Conservation (phyloP, 37 sponge, comb jelly and placozoan species). For the Chondrilla cf. caribensis region DNA sequence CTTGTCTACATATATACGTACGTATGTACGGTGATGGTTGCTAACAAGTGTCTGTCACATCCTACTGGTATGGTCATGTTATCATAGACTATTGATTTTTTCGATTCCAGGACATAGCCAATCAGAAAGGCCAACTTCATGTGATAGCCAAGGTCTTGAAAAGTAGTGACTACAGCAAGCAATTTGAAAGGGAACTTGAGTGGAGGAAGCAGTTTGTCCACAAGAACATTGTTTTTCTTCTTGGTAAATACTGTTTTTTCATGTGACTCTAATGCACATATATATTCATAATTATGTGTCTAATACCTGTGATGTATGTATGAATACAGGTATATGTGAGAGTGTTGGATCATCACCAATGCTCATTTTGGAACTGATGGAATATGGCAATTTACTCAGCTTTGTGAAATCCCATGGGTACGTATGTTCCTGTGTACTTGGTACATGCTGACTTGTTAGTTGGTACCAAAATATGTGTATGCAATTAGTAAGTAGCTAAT, state of each 20-base stretch:
- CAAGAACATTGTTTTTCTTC: background rate
- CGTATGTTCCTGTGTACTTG: too few species aligned
- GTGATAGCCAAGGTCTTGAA: background rate
- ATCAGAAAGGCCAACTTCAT: background rate
- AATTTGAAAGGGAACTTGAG: background rate
- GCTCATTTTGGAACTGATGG: slow-evolving; percentile 1
- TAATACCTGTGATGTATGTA: too few species aligned
- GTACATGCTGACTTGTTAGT: too few species aligned
- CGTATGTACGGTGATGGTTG: too few species aligned
- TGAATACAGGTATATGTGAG: background rate
- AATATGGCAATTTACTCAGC: background rate
- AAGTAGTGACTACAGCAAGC: background rate
- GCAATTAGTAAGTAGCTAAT: too few species aligned
- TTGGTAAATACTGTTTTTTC: slow-evolving; percentile 8
- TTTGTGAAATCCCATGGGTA: background rate
- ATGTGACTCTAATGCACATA: too few species aligned
- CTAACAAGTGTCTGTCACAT: too few species aligned
- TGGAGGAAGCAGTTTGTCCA: slow-evolving; percentile 3
- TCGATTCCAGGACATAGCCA: slow-evolving; percentile 20
- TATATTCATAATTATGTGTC: too few species aligned
- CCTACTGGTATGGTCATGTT: too few species aligned
- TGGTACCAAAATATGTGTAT: too few species aligned
- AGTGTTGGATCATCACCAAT: background rate
- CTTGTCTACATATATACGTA: too few species aligned
- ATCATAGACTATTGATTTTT: too few species aligned